These are phyloP conservation scores for Drosophila neutralis DNA, from an alignment of 2,888 invertebrate species.

Conservation along the genomic window DNA sequence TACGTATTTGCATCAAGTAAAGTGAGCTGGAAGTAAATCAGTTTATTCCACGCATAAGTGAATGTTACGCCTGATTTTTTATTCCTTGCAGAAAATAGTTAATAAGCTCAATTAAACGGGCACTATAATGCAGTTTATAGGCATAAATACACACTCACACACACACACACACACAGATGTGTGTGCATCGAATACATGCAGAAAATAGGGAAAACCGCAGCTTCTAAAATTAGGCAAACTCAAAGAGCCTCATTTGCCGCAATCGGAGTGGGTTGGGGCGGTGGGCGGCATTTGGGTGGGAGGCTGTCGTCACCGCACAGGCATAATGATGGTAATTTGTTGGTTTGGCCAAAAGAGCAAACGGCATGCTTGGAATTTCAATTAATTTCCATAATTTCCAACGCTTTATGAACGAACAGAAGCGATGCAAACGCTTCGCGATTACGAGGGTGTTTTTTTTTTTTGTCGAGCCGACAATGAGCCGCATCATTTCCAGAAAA, in stretches of 20 bases:
- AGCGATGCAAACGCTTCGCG: constrained; percentile 49
- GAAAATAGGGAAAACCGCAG: constrained; percentile 34
- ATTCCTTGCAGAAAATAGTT: constrained; percentile 31
- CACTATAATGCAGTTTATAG: constrained; percentile 39
- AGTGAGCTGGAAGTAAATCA: constrained; percentile 67
- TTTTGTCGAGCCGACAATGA: constrained; percentile 28
- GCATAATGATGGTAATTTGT: constrained; percentile 84
- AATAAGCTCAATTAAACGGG: constrained; percentile 70
- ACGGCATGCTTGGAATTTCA: constrained; percentile 85
- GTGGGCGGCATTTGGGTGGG: constrained; percentile 16
- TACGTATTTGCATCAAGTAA: constrained; percentile 38
- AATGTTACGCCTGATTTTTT: constrained; percentile 11
- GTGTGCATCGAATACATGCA: constrained; percentile 1
- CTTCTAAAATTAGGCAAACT: constrained; percentile 66
- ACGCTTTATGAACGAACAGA: constrained; percentile 73
- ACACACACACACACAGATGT: constrained; percentile 7
- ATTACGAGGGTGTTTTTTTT: constrained; percentile 54
- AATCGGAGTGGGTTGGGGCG: neutral
- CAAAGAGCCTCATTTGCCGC: constrained; percentile 56
- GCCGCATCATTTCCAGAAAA: constrained; percentile 13
- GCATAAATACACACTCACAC: constrained; percentile 1
- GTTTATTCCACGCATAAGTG: constrained; percentile 28
- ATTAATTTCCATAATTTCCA: constrained; percentile 85
- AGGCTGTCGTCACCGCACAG: constrained; percentile 41
- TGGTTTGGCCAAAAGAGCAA: constrained; percentile 83